Evolutionary conservation across 1,140 invertebrate species (phyloP).

Genomic region (Ceratoteleas bidentatus): DNA sequence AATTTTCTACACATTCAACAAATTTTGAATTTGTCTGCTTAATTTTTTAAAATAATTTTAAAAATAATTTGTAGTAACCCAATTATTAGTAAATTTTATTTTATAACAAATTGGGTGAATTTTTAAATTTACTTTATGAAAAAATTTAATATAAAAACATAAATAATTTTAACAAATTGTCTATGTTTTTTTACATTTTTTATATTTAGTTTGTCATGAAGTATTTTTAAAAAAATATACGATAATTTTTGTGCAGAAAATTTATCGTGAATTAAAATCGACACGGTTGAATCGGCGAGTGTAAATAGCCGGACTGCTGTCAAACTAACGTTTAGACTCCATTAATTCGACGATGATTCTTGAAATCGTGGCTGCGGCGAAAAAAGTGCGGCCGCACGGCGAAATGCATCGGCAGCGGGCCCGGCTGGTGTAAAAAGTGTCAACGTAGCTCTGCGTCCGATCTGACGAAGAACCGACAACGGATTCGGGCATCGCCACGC

Average conservation of each 20-base stretch:
- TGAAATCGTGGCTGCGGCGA: neutral
- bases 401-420: neutral
- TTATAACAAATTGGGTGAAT: too few species aligned
- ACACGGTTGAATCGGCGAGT: neutral
- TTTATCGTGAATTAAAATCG: neutral
- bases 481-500: conserved; percentile 52
- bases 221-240: too few species aligned
- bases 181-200: too few species aligned
- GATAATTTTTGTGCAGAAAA: neutral
- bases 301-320: neutral
- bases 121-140: too few species aligned
- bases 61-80: too few species aligned
- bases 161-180: too few species aligned
- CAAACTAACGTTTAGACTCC: neutral
- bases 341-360: conserved; percentile 3
- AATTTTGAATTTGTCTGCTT: too few species aligned
- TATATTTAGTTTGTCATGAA: too few species aligned
- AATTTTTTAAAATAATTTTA: too few species aligned
- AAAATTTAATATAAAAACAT: too few species aligned
- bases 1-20: too few species aligned
- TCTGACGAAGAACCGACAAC: conserved; percentile 39
- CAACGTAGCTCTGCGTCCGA: conserved; percentile 30
- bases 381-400: neutral
- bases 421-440: conserved; percentile 49
- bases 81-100: too few species aligned